phyloP scores from a whole-genome alignment of 1,140 invertebrate genomes.

The Drosophila mayri region DNA sequence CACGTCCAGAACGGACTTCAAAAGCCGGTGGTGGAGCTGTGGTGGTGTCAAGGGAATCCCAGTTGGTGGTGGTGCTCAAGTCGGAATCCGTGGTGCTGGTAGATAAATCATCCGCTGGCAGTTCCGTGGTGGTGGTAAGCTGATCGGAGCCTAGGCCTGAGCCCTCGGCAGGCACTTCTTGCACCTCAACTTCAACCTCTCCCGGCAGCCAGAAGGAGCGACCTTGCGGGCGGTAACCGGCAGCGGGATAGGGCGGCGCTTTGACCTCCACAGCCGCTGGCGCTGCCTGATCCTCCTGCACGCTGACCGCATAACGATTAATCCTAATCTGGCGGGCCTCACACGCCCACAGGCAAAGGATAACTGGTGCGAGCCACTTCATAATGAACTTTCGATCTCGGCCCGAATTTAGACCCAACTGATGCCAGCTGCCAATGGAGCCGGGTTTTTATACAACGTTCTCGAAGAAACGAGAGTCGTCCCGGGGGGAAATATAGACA shows the following conservation, averaged over 20 bases:
- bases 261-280: constrained; percentile 39
- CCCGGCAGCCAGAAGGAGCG: constrained; percentile 65
- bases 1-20: constrained; percentile 45
- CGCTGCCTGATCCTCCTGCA: constrained; percentile 63
- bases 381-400: constrained; percentile 49
- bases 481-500: constrained; percentile 31
- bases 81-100: constrained; percentile 67
- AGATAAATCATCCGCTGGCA: constrained; percentile 37
- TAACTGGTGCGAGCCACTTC: constrained; percentile 41
- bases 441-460: constrained; percentile 69
- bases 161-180: constrained; percentile 20
- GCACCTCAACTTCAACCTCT: constrained; percentile 29
- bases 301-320: constrained; percentile 69
- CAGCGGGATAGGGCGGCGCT: constrained; percentile 63
- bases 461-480: constrained; percentile 75
- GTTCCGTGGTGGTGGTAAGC: constrained; percentile 54
- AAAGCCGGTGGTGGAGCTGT: constrained; percentile 12
- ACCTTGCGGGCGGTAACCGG: constrained; percentile 65
- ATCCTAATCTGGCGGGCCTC: constrained; percentile 71
- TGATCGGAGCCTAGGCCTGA: constrained; percentile 27
- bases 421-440: constrained; percentile 45
- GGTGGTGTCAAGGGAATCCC: constrained; percentile 52
- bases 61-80: constrained; percentile 51
- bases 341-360: constrained; percentile 37
- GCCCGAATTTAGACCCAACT: constrained; percentile 50